Conservation (phyloP, 53 echinoderm and acorn worm species). For the Hippasteria phrygiana region DNA sequence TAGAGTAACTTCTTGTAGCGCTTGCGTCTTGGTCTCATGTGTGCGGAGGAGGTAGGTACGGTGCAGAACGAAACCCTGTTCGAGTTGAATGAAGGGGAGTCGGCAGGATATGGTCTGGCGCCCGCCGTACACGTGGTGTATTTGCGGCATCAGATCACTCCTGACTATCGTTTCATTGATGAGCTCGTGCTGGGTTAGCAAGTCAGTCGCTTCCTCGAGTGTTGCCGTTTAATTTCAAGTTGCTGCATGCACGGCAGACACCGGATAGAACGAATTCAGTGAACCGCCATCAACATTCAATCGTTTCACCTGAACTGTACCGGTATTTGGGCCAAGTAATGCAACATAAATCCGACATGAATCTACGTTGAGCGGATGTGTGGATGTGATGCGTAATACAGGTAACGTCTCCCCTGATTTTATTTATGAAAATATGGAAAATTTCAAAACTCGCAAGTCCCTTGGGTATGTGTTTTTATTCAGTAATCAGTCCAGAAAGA, state of each 20-base stretch:
- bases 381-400: background rate
- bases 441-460: too few species aligned
- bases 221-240: too few species aligned
- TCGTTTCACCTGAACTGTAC: background rate
- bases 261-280: background rate
- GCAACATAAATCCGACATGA: background rate
- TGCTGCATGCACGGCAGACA: background rate
- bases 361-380: background rate
- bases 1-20: background rate
- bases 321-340: constrained; percentile 5
- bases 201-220: too few species aligned
- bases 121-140: constrained; percentile 7
- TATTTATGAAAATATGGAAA: too few species aligned
- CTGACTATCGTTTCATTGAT: background rate
- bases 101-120: background rate
- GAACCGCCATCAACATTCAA: background rate
- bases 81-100: constrained; percentile 11
- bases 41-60: background rate
- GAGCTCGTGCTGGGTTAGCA: background rate
- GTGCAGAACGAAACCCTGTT: constrained; percentile 9
- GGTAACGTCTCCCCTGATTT: too few species aligned
- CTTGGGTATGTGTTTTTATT: too few species aligned
- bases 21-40: background rate
- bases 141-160: background rate
- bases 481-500: too few species aligned